Base-by-base conservation (phyloP, 2,888 invertebrate genomes). In the Carterocephalus palaemon region DNA sequence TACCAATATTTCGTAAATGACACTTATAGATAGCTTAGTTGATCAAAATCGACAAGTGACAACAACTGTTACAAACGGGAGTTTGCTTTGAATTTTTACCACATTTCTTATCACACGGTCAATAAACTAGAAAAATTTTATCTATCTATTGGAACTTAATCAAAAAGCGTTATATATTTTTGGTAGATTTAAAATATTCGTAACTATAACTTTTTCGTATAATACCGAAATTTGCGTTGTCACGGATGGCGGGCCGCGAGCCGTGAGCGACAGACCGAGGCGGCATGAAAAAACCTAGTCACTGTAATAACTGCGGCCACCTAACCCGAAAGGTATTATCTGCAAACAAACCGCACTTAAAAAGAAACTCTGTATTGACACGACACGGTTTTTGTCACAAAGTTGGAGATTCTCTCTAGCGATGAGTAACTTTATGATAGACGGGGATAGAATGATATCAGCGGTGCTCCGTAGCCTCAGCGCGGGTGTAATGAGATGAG, bases 181-280 rank as follows among this genome's bases (percentile, higher is more conserved):
- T 34, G 36, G 15, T 23, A 34, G 20, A 7, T 12, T 28, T 9
- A 24, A 23, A 37, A 19, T 45, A 36, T 29, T n/a, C n/a, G n/a
- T 36, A 40, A 31, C 8, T 16, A 23, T 36, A 39, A 45, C 24
- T 43, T 53, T 53, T 53, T 60, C 50, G 48, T 54, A 59, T 54
- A 64, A 66, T 62, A 68, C 66, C 59, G 57, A 62, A 70, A 71
- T 66, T 70, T 61, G 68, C 70, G 57, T 53, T 67, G 73, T 77
- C 73, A 73, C 68, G 70, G 51, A 47, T 37, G 15, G 46, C 34
- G 63, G 62, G 53, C 60, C 56, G 51, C 53, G 63, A 59, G 53
- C 56, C 59, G 64, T 64, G 64, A 59, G 69, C 74, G 67, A 56
- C 65, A 67, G 66, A 75, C 67, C 77, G 73, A 53, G 59, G 56